Conservation (phyloP, 2,888 invertebrate genomes). For the Oithona nana region DNA sequence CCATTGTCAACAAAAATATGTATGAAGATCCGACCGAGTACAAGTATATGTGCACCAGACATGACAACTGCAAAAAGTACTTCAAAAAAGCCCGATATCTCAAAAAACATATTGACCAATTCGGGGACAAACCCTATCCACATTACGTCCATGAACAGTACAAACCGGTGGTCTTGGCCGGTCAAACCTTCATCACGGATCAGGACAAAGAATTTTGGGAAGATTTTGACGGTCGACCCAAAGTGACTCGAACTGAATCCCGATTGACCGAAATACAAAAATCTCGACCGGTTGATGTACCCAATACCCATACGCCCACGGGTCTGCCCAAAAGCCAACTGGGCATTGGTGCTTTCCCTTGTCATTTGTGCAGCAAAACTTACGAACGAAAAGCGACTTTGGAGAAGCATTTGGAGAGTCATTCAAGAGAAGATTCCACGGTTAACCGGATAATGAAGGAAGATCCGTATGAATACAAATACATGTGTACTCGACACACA, state of each 20-base stretch:
- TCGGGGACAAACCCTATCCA: background rate
- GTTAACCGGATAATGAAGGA: background rate
- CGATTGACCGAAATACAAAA: background rate
- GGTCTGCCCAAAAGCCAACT: background rate
- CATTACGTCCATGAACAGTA: background rate
- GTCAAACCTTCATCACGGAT: background rate
- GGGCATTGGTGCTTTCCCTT: background rate
- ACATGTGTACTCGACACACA: background rate
- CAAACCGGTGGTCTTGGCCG: background rate
- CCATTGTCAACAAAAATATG: background rate
- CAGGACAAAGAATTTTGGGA: background rate
- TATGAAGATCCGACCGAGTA: background rate
- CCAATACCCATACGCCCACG: background rate
- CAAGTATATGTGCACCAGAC: background rate
- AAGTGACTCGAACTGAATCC: background rate
- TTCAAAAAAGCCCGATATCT: background rate
- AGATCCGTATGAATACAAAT: background rate
- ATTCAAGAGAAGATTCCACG: background rate
- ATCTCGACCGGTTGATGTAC: background rate
- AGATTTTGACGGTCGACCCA: background rate
- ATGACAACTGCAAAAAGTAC: constrained; percentile 3
- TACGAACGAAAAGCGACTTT: background rate
- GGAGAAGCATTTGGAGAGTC: background rate
- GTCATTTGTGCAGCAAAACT: background rate
- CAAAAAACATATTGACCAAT: background rate